These are phyloP conservation scores for Drosophila lacertosa DNA, from an alignment of 1,140 invertebrate genomes.

Conservation along the genomic window DNA sequence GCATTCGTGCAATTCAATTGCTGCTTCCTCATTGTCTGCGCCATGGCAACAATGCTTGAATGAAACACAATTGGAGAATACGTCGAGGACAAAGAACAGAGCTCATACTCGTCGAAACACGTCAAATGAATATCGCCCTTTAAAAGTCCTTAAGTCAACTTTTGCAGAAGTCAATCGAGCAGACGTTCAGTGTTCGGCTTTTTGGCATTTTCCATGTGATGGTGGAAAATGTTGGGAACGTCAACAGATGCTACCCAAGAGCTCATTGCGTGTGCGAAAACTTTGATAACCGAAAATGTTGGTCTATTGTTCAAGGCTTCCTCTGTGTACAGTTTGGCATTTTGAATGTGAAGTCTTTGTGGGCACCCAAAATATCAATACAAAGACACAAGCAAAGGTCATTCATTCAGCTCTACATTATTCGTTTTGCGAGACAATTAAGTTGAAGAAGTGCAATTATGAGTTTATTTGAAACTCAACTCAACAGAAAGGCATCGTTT, in stretches of 20 bases:
- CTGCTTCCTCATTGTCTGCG: not conserved
- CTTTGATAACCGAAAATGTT: conserved; percentile 34
- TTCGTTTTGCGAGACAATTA: not conserved
- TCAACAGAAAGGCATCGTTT: not conserved
- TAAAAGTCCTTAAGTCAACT: conserved; percentile 46
- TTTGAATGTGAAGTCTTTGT: conserved; percentile 12
- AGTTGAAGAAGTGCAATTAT: not conserved
- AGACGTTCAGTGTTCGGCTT: conserved; percentile 33
- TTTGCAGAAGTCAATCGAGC: conserved; percentile 52
- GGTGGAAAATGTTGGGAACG: conserved; percentile 5
- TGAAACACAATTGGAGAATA: not conserved
- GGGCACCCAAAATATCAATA: not conserved
- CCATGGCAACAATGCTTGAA: not conserved
- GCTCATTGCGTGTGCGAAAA: conserved; percentile 55
- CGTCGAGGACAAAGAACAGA: not conserved
- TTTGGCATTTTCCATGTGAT: not conserved
- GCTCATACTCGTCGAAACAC: not conserved
- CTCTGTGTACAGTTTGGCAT: conserved; percentile 12
- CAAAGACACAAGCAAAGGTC: not conserved
- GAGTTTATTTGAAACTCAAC: not conserved
- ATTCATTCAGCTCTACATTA: not conserved
- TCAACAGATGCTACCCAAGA: conserved; percentile 32
- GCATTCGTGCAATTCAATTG: not conserved
- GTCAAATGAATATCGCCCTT: conserved; percentile 28
- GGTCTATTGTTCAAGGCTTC: conserved; percentile 30